Conservation (phyloP, 2,113 vertebrate genomes). For the Melanocharis versteri region DNA sequence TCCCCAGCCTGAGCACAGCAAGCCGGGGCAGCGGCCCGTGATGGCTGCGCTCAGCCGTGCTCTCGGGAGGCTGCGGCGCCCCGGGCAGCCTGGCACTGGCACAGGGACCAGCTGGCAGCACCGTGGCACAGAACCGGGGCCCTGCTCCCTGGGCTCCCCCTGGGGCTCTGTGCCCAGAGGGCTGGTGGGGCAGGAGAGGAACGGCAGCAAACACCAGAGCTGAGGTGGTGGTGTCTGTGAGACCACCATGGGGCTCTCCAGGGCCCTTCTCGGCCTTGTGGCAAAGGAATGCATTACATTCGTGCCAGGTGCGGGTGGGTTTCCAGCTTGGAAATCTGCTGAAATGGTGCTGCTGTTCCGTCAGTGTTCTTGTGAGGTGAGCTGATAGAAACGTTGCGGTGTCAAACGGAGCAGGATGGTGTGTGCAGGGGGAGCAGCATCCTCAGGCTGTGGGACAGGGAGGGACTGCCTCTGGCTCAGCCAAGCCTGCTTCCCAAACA, state of each 20-base stretch:
- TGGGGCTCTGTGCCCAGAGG: fast-evolving
- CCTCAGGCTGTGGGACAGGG: neutral
- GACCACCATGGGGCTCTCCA: neutral
- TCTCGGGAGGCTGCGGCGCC: neutral
- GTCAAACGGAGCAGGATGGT: neutral
- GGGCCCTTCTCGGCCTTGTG: neutral
- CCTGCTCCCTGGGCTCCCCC: neutral
- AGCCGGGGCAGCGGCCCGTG: fast-evolving
- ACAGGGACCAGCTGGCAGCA: neutral
- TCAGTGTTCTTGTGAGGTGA: neutral
- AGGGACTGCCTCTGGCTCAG: neutral
- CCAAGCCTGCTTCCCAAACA: neutral
- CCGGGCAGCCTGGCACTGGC: neutral
- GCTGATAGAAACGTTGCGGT: fast-evolving
- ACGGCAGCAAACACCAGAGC: fast-evolving
- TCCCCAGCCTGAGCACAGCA: neutral
- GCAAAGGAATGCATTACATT: neutral
- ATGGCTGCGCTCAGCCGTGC: neutral
- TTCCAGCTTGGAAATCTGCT: neutral
- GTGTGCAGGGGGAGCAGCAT: neutral
- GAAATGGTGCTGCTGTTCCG: neutral
- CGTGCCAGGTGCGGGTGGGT: fast-evolving
- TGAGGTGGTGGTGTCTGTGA: fast-evolving
- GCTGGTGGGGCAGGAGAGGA: fast-evolving
- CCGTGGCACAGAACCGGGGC: fast-evolving